Evolutionary conservation across 1,140 invertebrate species (phyloP).

Genomic region (Lethrus apterus): DNA sequence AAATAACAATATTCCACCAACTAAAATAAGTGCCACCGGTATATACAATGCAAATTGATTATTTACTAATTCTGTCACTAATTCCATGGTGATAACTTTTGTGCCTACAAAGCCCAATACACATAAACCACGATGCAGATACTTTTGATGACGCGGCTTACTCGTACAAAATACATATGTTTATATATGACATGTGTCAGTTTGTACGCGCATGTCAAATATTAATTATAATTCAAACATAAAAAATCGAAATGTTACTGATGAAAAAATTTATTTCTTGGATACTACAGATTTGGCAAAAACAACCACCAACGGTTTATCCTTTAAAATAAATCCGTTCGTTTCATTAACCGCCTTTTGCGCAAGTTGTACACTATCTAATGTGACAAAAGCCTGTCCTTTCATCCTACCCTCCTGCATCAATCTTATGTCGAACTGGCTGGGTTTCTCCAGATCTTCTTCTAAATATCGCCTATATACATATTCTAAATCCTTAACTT

Average conservation of each 20-base stretch:
- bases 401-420: slow-evolving; percentile 96
- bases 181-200: slow-evolving; percentile 3
- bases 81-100: slow-evolving; percentile 48
- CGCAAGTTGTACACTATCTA: slow-evolving; percentile 64
- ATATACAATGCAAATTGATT: slow-evolving; percentile 49
- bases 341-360: slow-evolving; percentile 73
- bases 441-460: slow-evolving; percentile 41
- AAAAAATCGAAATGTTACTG: not conserved
- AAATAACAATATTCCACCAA: slow-evolving; percentile 60
- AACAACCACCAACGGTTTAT: slow-evolving; percentile 86
- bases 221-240: not conserved
- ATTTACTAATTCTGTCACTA: slow-evolving; percentile 47
- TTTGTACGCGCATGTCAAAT: slow-evolving; percentile 8
- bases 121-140: slow-evolving; percentile 20
- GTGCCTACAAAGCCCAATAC: slow-evolving; percentile 30
- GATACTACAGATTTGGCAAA: slow-evolving; percentile 57
- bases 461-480: slow-evolving; percentile 68
- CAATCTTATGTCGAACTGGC: slow-evolving; percentile 73
- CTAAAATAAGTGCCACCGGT: slow-evolving; percentile 57
- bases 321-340: slow-evolving; percentile 81
- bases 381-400: slow-evolving; percentile 87
- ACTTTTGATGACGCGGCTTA: slow-evolving; percentile 52
- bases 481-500: slow-evolving; percentile 64
- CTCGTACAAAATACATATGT: slow-evolving; percentile 39
- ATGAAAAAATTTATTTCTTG: slow-evolving; percentile 8